Base-by-base conservation (phyloP, 2,797 vertebrate genomes). In the Staurois parvus region DNA sequence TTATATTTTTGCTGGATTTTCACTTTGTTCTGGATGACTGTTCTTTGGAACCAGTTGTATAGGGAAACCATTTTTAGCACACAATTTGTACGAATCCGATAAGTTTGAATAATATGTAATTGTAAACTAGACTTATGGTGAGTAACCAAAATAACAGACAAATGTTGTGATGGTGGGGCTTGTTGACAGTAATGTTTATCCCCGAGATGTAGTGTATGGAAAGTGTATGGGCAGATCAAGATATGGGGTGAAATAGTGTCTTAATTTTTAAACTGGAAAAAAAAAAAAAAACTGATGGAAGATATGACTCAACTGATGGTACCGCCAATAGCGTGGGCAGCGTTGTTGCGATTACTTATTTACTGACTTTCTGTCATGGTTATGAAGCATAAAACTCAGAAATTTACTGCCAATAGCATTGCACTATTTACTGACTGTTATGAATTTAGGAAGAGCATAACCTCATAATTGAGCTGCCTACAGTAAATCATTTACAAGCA, bases 41-140 rank as follows among this genome's bases (percentile, higher is more conserved):
- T 79, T 90, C 88, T 90, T 83, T 88, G 89, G 87, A 81, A 92
- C 88, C 89, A 90, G 85, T 85, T 90, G 88, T 80, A 89, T 81
- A 19, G 83, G 19, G 67, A 90, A 91, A 87, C 85, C 85, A 88
- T 70, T 82, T 88, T 0, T 70, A 59, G 88, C 78, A 32, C 32
- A 90, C 82, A 88, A 72, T 89, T 91, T 74, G 84, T 91, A 90
- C 87, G 91, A 74, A 82, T 94, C 88, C 26, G 76, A 17, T 21
- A 73, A 21, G 88, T 90, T 90, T 91, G 94, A 93, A 91, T 92
- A 90, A 93, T 88, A 89, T 92, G 90, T 91, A 52, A 93, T 89
- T 90, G 92, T 92, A 93, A 93, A 92, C 93, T 34, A 94, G 90
- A 88, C 87, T 2, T 94, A 94, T 2, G 89, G 89, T 92, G 87